These are phyloP conservation scores for Passer domesticus DNA, from an alignment of 2,113 vertebrate species.

Conservation along the genomic window DNA sequence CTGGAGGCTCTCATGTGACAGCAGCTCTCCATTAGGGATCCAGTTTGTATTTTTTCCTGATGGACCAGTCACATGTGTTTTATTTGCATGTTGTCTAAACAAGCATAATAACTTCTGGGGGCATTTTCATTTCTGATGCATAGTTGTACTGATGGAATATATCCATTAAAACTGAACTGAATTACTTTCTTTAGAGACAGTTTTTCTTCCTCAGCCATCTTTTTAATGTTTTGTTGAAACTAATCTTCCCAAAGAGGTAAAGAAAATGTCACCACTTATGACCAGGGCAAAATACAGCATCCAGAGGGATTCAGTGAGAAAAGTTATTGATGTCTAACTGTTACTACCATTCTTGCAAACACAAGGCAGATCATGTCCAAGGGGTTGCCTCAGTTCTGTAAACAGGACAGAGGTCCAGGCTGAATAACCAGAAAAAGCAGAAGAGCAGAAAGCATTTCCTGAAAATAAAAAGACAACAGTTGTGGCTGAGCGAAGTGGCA, in stretches of 20 bases:
- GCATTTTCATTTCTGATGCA: constrained; percentile 26
- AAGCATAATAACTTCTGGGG: not conserved
- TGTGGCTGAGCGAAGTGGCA: not conserved
- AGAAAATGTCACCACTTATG: not conserved
- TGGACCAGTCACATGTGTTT: constrained; percentile 31
- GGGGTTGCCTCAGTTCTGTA: not conserved
- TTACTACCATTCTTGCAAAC: not conserved
- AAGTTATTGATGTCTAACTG: not conserved
- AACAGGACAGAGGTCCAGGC: not conserved
- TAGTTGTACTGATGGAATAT: not conserved
- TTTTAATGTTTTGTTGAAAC: not conserved
- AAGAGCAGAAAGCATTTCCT: not conserved
- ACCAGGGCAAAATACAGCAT: not conserved
- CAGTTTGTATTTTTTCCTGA: not conserved
- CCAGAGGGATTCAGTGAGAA: not conserved
- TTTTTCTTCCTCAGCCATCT: constrained; percentile 39
- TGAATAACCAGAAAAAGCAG: not conserved
- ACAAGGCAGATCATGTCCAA: not conserved
- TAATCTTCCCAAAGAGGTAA: constrained; percentile 8
- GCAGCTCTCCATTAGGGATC: not conserved
- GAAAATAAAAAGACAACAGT: constrained; percentile 58
- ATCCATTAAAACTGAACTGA: not conserved
- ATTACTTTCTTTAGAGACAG: not conserved
- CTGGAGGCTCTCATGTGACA: not conserved
- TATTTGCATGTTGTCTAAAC: constrained; percentile 20